Conservation (phyloP, 2,888 invertebrate species). For the Choristoneura rosaceana region DNA sequence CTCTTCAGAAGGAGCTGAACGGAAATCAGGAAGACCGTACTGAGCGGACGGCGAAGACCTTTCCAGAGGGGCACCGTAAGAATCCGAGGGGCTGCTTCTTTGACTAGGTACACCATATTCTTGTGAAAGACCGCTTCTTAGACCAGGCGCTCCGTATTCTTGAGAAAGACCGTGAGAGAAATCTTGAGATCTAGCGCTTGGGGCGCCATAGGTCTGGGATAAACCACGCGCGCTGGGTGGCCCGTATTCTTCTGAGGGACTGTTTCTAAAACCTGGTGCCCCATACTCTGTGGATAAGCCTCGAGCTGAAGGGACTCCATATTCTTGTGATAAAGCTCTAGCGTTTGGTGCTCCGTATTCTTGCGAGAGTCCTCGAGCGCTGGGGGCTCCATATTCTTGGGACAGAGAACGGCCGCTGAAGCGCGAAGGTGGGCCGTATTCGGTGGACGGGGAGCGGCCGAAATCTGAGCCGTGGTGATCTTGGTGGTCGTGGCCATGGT, state of each 20-base stretch:
- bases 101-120: constrained; percentile 58
- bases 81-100: constrained; percentile 47
- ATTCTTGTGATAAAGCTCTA: constrained; percentile 45
- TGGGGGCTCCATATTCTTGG: constrained; percentile 41
- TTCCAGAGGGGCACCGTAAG: constrained; percentile 52
- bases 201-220: constrained; percentile 44
- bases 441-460: constrained; percentile 41
- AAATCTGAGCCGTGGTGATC: constrained; percentile 43
- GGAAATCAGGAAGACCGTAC: constrained; percentile 58
- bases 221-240: constrained; percentile 48
- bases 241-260: constrained; percentile 56
- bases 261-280: constrained; percentile 50
- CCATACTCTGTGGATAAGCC: constrained; percentile 52
- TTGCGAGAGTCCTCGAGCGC: constrained; percentile 53
- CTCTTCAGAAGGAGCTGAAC: constrained; percentile 58
- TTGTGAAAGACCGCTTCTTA: constrained; percentile 48
- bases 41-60: constrained; percentile 52
- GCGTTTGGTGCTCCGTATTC: constrained; percentile 48
- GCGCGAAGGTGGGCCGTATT: constrained; percentile 44
- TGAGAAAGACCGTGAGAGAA: constrained; percentile 52
- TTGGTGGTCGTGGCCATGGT: constrained; percentile 47
- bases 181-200: constrained; percentile 45
- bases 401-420: constrained; percentile 50
- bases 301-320: constrained; percentile 46
- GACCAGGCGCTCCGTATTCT: constrained; percentile 55